A percentile compares a stretch with the other conserved stretches of the same genome.
phyloP scores from a whole-genome alignment of 2,113 vertebrate species.

The Rattus norvegicus region DNA sequence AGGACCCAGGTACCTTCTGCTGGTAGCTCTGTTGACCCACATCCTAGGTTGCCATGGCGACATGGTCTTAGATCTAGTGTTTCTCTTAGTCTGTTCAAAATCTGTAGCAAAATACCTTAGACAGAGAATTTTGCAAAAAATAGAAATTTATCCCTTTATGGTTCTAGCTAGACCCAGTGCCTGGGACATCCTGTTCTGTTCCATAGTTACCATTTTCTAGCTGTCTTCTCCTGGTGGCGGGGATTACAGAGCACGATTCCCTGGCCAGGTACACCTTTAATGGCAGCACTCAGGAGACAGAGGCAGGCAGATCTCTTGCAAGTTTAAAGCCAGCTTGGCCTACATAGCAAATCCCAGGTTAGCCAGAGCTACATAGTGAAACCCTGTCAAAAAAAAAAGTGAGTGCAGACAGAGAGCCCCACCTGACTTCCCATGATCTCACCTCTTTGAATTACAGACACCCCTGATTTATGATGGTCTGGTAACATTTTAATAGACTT shows the following conservation, averaged over 20 bases:
- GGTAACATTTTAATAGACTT: background rate
- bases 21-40: background rate
- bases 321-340: background rate
- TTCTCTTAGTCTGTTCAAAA: background rate
- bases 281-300: background rate
- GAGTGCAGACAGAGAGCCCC: background rate
- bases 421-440: background rate
- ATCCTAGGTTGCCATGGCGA: background rate
- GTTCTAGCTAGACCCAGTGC: background rate
- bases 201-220: background rate
- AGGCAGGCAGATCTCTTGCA: background rate
- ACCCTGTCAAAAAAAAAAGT: background rate
- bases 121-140: background rate
- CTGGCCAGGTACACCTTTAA: background rate
- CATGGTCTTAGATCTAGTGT: background rate
- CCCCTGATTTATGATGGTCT: background rate
- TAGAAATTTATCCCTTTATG: background rate
- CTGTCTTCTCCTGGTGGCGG: background rate
- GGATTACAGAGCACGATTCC: background rate
- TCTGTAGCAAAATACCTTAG: background rate
- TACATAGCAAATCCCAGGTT: background rate
- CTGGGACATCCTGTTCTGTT: background rate
- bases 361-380: too few species aligned
- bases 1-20: background rate
- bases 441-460: background rate